Conservation (phyloP, 2,888 invertebrate genomes). For the Crocallis elinguaria region DNA sequence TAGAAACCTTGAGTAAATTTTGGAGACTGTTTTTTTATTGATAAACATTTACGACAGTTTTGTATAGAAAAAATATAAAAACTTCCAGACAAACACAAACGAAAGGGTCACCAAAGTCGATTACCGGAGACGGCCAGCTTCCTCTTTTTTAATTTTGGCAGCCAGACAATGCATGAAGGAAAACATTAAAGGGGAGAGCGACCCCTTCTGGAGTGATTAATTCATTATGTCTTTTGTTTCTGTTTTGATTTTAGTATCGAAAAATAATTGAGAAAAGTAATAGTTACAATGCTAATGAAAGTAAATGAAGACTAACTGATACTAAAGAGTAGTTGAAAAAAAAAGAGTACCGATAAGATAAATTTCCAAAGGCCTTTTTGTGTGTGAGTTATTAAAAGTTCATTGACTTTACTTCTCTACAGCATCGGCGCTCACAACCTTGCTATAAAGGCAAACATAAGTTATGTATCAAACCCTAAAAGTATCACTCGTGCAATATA, state of each 20-base stretch:
- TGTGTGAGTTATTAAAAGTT: neutral
- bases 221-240: slow-evolving; percentile 82
- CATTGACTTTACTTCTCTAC: neutral
- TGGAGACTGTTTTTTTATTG: too few relatives aligned
- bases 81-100: neutral
- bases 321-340: too few relatives aligned
- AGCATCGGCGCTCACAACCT: slow-evolving; percentile 10
- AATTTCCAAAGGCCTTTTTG: too few relatives aligned
- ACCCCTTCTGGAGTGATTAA: slow-evolving; percentile 81
- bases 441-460: slow-evolving; percentile 55
- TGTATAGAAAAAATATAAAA: neutral
- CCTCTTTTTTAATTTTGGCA: slow-evolving; percentile 80
- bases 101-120: slow-evolving; percentile 66
- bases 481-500: slow-evolving; percentile 85
- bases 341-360: too few relatives aligned
- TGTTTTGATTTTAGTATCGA: slow-evolving; percentile 72
- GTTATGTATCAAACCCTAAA: slow-evolving; percentile 82
- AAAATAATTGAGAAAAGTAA: slow-evolving; percentile 45
- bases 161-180: slow-evolving; percentile 81
- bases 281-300: neutral
- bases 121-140: slow-evolving; percentile 69
- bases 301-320: too few relatives aligned
- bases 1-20: too few relatives aligned
- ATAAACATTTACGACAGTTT: too few relatives aligned
- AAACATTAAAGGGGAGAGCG: slow-evolving; percentile 76